Percentiles rank a stretch among this genome's conserved stretches.
Conservation (phyloP, 2,113 vertebrate species). For the Oreochromis tanganicae region DNA sequence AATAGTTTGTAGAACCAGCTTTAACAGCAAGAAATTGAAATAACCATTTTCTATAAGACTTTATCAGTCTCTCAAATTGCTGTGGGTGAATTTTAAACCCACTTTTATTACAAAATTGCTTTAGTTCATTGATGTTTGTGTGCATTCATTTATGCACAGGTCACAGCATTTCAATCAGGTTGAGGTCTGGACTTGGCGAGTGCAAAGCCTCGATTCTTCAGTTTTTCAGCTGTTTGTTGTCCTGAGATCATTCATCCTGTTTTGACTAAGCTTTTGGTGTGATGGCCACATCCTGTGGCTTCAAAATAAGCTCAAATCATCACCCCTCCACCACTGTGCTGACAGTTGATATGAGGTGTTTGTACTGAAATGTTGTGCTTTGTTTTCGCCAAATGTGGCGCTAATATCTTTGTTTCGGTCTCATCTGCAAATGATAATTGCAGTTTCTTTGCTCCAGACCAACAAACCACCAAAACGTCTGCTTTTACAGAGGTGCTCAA, state of each 20-base stretch:
- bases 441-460: not conserved
- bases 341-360: not conserved
- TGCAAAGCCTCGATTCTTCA: not conserved
- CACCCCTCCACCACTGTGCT: not conserved
- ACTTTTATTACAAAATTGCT: not conserved
- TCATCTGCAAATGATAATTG: not conserved
- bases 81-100: not conserved
- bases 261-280: not conserved
- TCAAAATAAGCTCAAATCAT: not conserved
- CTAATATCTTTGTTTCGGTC: not conserved
- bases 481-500: not conserved
- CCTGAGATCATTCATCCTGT: not conserved
- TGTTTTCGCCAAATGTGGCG: not conserved
- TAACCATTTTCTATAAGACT: not conserved
- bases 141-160: not conserved
- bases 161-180: not conserved
- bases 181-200: not conserved
- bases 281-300: fast-evolving
- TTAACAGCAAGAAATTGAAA: not conserved
- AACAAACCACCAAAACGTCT: not conserved
- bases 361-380: not conserved
- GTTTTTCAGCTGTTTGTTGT: not conserved
- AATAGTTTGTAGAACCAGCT: not conserved
- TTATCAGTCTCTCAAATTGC: not conserved
- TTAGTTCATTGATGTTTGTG: not conserved